Base-by-base conservation (phyloP, 1,140 invertebrate species). In the Nasonia longicornis region DNA sequence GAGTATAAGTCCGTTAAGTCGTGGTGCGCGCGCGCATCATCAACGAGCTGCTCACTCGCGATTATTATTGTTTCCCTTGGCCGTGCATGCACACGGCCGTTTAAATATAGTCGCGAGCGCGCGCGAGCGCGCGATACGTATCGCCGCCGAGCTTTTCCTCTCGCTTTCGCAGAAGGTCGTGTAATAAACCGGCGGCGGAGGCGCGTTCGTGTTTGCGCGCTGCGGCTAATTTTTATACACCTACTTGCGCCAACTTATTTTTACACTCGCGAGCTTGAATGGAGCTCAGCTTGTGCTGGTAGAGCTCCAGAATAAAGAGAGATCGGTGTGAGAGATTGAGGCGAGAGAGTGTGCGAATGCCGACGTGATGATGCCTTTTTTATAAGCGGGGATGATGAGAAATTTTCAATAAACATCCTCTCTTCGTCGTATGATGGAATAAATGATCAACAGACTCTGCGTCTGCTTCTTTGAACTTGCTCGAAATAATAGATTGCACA, bases 91-190 rank as follows among this genome's bases (percentile, higher is more conserved):
- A 58, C 52, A 58, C 52, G 52, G 20, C 20, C 52, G 52, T n/a
- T 58, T 58, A 58, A 58, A 58, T 58, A 31, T 26, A 67, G 64
- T 31, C 26, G 42, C 38, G 42, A 14, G 71, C 31, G 31, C 31
- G 31, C 31, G 31, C n/a, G n/a, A n/a, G n/a, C 31, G 31, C 31
- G 38, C 20, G 71, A 45, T 35, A 26, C 4, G 71, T 29, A 73
- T 48, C 31, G 71, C 45, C 52, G 22, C 2, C 71, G n/a, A 42
- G 45, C 22, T 45, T 73, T 73, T 52, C 45, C 45, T 63, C 73
- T 75, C 73, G 26, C 73, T 63, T 58, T 63, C 52, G 14, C 20
- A 7, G 52, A 71, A 71, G 69, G 69, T 71, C 69, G 69, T 38
- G 52, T 58, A 58, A 58, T 58, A 58, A 58, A n/a, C 52, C 52